Conservation (phyloP, 2,888 invertebrate species). For the Liopterus haemorrhoidalis region DNA sequence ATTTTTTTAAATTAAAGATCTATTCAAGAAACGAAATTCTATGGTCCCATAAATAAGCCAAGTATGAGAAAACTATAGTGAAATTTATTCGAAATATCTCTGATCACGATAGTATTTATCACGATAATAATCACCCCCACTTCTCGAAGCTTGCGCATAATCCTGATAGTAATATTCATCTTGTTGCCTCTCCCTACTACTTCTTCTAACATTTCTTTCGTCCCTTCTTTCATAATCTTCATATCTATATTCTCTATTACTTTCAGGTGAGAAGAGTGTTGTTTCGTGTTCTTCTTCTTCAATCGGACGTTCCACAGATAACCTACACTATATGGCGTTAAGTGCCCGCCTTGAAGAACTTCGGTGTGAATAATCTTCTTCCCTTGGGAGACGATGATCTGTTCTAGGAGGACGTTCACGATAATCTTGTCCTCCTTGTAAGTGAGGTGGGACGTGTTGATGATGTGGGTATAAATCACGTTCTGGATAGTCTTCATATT, state of each 20-base stretch:
- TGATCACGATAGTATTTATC: conserved; percentile 42
- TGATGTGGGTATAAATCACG: conserved; percentile 37
- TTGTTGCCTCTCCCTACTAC: too few species aligned
- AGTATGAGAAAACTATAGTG: too few species aligned
- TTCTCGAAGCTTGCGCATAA: too few species aligned
- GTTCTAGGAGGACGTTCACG: conserved; percentile 39
- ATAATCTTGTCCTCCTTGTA: conserved; percentile 43
- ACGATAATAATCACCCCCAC: conserved; percentile 34
- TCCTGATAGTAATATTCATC: too few species aligned
- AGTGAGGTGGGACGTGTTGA: conserved; percentile 37
- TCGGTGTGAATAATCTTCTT: conserved; percentile 49
- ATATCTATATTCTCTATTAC: too few species aligned
- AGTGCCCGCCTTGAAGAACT: conserved; percentile 63
- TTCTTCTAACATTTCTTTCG: too few species aligned
- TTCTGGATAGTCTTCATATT: conserved; percentile 51
- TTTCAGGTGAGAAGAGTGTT: background rate
- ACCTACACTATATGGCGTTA: conserved; percentile 66
- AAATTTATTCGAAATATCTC: conserved; percentile 43
- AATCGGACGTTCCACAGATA: conserved; percentile 48
- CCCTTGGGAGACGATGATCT: conserved; percentile 35
- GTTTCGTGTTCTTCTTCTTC: conserved; percentile 43
- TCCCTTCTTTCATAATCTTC: too few species aligned
- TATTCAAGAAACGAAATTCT: too few species aligned
- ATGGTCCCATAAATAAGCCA: too few species aligned
- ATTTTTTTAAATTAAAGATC: too few species aligned